phyloP scores from a whole-genome alignment of 2,113 vertebrate genomes.

The Syngnathus floridae region DNA sequence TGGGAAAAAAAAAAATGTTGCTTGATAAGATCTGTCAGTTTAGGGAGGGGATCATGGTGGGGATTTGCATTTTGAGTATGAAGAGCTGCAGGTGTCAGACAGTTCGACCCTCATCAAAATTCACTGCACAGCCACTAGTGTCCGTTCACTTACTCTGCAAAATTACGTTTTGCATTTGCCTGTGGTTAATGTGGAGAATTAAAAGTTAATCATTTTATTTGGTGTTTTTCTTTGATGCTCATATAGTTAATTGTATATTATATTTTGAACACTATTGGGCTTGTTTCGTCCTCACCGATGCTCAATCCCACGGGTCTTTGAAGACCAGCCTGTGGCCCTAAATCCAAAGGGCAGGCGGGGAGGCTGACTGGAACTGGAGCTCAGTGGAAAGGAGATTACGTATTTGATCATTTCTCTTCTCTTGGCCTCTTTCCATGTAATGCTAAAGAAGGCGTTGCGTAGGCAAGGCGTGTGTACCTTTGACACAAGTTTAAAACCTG shows the following conservation, averaged over 20 bases:
- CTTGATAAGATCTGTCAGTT: constrained; percentile 47
- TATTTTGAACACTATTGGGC: background rate
- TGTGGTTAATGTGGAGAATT: background rate
- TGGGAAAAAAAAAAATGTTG: constrained; percentile 26
- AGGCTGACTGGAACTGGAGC: constrained; percentile 35
- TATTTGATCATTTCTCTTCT: constrained; percentile 42
- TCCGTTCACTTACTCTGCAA: background rate
- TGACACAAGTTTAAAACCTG: constrained; percentile 6
- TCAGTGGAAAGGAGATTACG: constrained; percentile 45
- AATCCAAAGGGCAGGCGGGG: constrained; percentile 24
- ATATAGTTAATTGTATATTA: background rate
- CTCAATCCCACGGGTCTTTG: constrained; percentile 10
- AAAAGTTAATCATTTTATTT: background rate
- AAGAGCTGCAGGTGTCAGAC: constrained; percentile 70
- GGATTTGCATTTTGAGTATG: constrained; percentile 66
- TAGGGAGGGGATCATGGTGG: constrained; percentile 48
- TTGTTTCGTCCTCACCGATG: background rate
- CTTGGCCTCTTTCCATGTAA: constrained; percentile 36
- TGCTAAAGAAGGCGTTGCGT: constrained; percentile 21
- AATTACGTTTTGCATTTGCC: background rate
- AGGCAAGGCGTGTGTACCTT: constrained; percentile 26
- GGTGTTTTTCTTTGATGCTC: background rate
- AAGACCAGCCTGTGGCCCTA: constrained; percentile 31
- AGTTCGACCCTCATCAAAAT: constrained; percentile 37
- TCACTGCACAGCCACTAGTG: constrained; percentile 29